Conservation (phyloP, 2,113 vertebrate genomes). For the Triplophysa rosa region DNA sequence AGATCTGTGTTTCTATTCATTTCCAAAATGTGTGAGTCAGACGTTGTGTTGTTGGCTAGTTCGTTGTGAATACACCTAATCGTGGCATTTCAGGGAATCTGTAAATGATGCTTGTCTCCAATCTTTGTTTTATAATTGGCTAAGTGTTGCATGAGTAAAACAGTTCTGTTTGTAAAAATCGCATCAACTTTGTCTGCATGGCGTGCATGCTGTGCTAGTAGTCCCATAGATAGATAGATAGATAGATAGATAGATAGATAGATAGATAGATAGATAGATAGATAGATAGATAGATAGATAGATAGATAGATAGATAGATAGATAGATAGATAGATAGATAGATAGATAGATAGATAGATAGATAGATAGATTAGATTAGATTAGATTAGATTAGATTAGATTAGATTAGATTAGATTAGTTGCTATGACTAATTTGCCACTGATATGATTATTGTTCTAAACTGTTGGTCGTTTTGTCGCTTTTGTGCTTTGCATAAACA, state of each 20-base stretch:
- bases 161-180: neutral
- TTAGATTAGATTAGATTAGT: no score
- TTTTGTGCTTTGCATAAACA: neutral
- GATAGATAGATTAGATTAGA: no score
- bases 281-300: constrained; percentile 35
- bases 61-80: neutral
- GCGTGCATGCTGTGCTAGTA: constrained; percentile 47
- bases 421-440: no score
- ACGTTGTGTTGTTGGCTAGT: neutral
- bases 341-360: constrained; percentile 42
- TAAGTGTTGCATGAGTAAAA: constrained; percentile 25
- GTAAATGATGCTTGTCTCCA: constrained; percentile 24
- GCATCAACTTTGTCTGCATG: constrained; percentile 48
- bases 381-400: no score
- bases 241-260: constrained; percentile 36
- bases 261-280: constrained; percentile 25
- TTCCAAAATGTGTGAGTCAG: neutral
- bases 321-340: constrained; percentile 42
- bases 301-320: constrained; percentile 48
- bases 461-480: neutral
- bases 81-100: neutral
- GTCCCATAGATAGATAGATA: constrained; percentile 41
- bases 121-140: neutral
- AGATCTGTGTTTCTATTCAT: neutral
- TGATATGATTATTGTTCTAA: constrained; percentile 24